Conservation (phyloP, 2,888 invertebrate genomes). For the Copidosoma aretas region DNA sequence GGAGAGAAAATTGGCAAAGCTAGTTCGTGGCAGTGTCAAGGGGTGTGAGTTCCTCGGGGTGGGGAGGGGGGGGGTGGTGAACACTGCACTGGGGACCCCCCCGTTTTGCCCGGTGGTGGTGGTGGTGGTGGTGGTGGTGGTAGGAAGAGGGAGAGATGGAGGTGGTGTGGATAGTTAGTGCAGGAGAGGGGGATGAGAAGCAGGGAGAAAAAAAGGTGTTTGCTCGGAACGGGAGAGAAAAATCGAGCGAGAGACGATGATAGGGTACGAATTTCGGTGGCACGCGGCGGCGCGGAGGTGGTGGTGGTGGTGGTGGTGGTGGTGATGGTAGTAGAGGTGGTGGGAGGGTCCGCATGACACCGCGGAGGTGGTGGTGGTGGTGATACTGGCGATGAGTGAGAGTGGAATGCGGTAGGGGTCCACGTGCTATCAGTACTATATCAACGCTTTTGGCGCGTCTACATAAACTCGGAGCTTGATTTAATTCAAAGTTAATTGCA, state of each 20-base stretch:
- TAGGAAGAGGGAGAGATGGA: too few species aligned
- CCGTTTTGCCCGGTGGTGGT: too few species aligned
- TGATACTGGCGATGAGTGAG: not conserved
- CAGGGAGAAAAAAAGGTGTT: not conserved
- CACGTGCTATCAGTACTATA: too few species aligned
- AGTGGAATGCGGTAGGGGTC: too few species aligned
- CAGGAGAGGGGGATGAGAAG: conserved; percentile 34
- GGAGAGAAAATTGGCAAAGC: not conserved
- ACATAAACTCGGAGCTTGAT: too few species aligned
- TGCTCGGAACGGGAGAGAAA: not conserved
- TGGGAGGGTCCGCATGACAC: not conserved
- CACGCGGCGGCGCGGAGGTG: not conserved
- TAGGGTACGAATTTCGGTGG: not conserved
- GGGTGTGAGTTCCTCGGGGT: not conserved
- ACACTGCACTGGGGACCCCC: too few species aligned
- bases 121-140: too few species aligned
- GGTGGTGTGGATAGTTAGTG: conserved; percentile 41
- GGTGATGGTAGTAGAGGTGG: not conserved
- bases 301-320: too few species aligned
- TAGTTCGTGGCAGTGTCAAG: not conserved
- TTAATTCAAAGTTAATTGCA: too few species aligned
- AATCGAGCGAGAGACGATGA: not conserved
- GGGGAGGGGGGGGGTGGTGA: not conserved
- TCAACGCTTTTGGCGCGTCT: too few species aligned
- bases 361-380: not conserved